Percentiles rank a stretch among this genome's conserved stretches.
phyloP scores from a whole-genome alignment of 2,888 invertebrate species.

The Caenorhabditis panamensis region DNA sequence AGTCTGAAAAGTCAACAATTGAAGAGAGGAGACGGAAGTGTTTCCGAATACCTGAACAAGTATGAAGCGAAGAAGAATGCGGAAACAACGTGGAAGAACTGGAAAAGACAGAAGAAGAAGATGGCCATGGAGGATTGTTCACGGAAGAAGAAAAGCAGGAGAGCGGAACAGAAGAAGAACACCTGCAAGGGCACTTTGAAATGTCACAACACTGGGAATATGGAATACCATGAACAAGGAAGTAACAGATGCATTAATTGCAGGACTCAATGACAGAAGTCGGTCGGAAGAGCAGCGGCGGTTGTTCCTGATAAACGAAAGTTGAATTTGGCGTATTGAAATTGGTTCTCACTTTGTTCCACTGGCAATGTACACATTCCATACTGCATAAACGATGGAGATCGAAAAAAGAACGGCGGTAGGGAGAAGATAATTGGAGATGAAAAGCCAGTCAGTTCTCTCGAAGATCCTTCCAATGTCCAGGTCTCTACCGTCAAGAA shows the following conservation, averaged over 20 bases:
- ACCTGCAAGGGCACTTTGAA: conserved; percentile 43
- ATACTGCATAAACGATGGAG: conserved; percentile 61
- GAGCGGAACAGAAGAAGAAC: conserved; percentile 55
- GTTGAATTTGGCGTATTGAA: background rate
- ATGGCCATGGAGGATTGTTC: conserved; percentile 59
- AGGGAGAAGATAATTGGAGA: conserved; percentile 65
- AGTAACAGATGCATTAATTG: conserved; percentile 62
- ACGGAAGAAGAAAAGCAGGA: conserved; percentile 66
- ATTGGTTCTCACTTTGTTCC: conserved; percentile 43
- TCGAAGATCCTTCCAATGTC: conserved; percentile 55
- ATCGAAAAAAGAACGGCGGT: conserved; percentile 65
- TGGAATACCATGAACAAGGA: conserved; percentile 59
- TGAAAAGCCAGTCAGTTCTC: conserved; percentile 68
- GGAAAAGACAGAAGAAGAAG: conserved; percentile 57
- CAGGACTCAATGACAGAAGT: conserved; percentile 57
- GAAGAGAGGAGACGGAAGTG: background rate
- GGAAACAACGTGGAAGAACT: conserved; percentile 57
- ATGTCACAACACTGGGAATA: background rate
- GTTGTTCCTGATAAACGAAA: conserved; percentile 43
- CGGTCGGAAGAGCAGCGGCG: conserved; percentile 61
- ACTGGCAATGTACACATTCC: conserved; percentile 65
- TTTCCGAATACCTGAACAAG: conserved; percentile 52
- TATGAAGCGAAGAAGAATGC: conserved; percentile 65
- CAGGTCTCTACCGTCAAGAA: conserved; percentile 62
- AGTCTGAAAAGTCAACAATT: conserved; percentile 43